These are phyloP conservation scores for Bos taurus DNA, from an alignment of 2,113 vertebrate species.

Conservation along the genomic window DNA sequence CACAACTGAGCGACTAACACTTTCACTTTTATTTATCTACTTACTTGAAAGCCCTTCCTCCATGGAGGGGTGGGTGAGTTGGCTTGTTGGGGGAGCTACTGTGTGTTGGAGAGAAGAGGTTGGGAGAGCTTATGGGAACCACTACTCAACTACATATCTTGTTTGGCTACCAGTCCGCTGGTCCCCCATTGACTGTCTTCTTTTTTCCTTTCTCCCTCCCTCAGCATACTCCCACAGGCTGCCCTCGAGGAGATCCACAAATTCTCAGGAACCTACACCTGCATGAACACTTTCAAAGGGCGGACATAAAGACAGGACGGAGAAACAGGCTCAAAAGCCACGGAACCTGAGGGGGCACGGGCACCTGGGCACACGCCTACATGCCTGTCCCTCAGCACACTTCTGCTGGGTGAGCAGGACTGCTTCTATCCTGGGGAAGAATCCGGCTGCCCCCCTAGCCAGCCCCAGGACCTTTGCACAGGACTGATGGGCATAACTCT, in stretches of 20 bases:
- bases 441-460: conserved; percentile 56
- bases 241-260: conserved; percentile 97
- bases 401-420: conserved; percentile 22
- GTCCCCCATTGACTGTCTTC: not conserved
- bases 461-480: conserved; percentile 79
- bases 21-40: not conserved
- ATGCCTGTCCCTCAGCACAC: not conserved
- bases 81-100: not conserved
- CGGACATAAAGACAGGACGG: conserved; percentile 83
- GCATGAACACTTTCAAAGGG: conserved; percentile 99
- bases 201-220: not conserved
- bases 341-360: conserved; percentile 3
- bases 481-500: conserved; percentile 66
- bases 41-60: not conserved
- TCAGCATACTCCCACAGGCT: conserved; percentile 94
- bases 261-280: conserved; percentile 96
- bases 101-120: not conserved
- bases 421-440: conserved; percentile 55
- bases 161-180: rapidly evolving
- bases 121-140: not conserved
- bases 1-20: not conserved
- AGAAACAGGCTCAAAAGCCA: conserved; percentile 14
- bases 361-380: not conserved
- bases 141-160: rapidly evolving
- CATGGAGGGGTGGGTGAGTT: rapidly evolving